Percentiles rank a stretch among this genome's conserved stretches.
phyloP scores from a whole-genome alignment of 1,140 invertebrate genomes.

The Idris sp. region DNA sequence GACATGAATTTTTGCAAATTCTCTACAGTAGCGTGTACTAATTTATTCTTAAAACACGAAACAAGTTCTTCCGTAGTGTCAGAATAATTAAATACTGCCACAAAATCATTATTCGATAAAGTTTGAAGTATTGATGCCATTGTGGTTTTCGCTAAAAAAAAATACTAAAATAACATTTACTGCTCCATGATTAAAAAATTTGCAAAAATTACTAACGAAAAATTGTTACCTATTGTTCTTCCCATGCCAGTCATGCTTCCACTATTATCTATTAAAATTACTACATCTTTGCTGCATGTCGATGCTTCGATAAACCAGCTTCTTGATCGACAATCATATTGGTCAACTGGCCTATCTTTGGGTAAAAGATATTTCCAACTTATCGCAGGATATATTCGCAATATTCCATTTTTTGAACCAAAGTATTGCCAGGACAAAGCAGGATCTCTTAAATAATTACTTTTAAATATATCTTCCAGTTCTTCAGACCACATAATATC shows the following conservation, averaged over 20 bases:
- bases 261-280: slow-evolving; percentile 95
- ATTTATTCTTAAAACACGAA: slow-evolving; percentile 87
- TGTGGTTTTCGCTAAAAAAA: slow-evolving; percentile 82
- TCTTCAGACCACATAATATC: slow-evolving; percentile 92
- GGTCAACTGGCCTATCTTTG: slow-evolving; percentile 79
- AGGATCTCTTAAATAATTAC: slow-evolving; percentile 92
- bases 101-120: slow-evolving; percentile 98
- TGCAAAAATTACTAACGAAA: slow-evolving; percentile 2
- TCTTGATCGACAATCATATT: slow-evolving; percentile 91
- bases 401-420: slow-evolving; percentile 93
- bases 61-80: slow-evolving; percentile 83
- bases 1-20: slow-evolving; percentile 89
- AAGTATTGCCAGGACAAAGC: slow-evolving; percentile 97
- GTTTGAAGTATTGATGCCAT: slow-evolving; percentile 94
- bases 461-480: slow-evolving; percentile 89
- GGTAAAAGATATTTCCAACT: slow-evolving; percentile 70
- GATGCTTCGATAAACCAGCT: slow-evolving; percentile 98
- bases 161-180: not conserved
- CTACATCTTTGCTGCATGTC: slow-evolving; percentile 97
- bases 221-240: slow-evolving; percentile 82
- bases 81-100: slow-evolving; percentile 92
- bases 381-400: slow-evolving; percentile 92
- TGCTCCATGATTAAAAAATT: too few relatives aligned
- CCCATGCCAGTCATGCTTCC: slow-evolving; percentile 98
- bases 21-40: slow-evolving; percentile 95